Base-by-base conservation (phyloP, 2,888 invertebrate genomes). In the Pollenia griseotomentosa region DNA sequence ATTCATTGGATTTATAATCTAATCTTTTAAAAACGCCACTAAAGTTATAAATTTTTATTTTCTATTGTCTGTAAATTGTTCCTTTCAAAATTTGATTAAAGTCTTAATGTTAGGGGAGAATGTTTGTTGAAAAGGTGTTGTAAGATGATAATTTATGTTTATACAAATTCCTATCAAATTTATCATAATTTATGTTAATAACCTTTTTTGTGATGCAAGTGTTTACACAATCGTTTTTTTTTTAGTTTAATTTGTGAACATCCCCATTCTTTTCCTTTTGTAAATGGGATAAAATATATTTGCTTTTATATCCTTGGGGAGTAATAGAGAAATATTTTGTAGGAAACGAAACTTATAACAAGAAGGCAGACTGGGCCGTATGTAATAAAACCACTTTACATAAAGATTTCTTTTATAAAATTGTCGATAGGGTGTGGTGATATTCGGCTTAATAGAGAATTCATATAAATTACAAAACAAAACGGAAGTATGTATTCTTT, bases 111-210 rank as follows among this genome's bases (percentile, higher is more conserved):
- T n/a, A 53, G 42, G 81, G 65, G 75, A 19, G 65, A 42, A 51
- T 23, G 51, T 51, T 51, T 63, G 44, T 79, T 63, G 63, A 70
- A 23, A 61, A 57, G 40, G 40, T 16, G 57, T 46, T 46, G 53
- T 74, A 57, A 51, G 57, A 57, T n/a, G 68, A 46, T 74, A 81
- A 79, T 70, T 79, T 79, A 79, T 57, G 42, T 68, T n/a, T 44
- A 16, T 33, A 51, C 11, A 59, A 59, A 73, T 73, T 68, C 66
- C 9, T 48, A 63, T 16, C 23, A 46, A 66, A 81, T 81, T 57
- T 81, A 57, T 74, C 81, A 74, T 81, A 33, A 81, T 74, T 74
- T 73, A 66, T 46, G 74, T 74, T 74, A 74, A 66, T 68, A 57
- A 57, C 74, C 48, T 82, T 68, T 61, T 66, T 74, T 59, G n/a